phyloP scores from a whole-genome alignment of 2,797 vertebrate species.

The Chelon auratus region DNA sequence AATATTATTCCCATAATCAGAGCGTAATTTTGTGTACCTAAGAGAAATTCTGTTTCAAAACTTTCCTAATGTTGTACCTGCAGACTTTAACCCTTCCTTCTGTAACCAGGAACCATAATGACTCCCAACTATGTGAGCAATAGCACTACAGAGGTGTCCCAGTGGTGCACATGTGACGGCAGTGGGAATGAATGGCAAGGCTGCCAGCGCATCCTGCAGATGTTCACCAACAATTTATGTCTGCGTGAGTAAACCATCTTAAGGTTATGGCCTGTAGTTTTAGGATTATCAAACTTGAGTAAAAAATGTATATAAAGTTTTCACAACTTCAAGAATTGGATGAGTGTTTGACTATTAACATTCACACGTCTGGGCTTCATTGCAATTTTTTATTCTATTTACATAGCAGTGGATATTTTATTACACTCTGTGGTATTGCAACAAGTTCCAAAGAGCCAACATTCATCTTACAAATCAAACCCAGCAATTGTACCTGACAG shows the following conservation, averaged over 20 bases:
- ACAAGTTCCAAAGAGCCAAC: neutral
- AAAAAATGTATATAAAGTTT: no score
- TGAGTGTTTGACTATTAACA: neutral
- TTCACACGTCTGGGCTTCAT: neutral
- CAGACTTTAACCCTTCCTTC: constrained; percentile 22
- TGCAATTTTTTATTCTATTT: neutral
- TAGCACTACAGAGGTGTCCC: constrained; percentile 89
- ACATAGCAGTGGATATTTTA: neutral
- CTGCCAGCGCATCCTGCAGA: constrained; percentile 89
- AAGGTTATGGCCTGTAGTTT: neutral
- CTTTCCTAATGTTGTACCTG: constrained; percentile 5
- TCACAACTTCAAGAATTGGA: no score
- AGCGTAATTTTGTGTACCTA: no score
- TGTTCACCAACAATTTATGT: constrained; percentile 92
- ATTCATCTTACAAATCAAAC: neutral
- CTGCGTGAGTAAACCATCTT: constrained; percentile 87
- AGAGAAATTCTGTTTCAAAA: constrained; percentile 31
- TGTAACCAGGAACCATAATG: constrained; percentile 91
- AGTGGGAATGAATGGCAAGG: constrained; percentile 94
- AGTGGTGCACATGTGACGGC: constrained; percentile 95
- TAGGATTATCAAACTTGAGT: no score
- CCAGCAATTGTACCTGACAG: constrained; percentile 6
- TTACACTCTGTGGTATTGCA: neutral
- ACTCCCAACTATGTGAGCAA: constrained; percentile 97
- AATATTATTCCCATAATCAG: neutral